These are phyloP conservation scores for Apis florea DNA, from an alignment of 1,140 invertebrate genomes.

Conservation along the genomic window DNA sequence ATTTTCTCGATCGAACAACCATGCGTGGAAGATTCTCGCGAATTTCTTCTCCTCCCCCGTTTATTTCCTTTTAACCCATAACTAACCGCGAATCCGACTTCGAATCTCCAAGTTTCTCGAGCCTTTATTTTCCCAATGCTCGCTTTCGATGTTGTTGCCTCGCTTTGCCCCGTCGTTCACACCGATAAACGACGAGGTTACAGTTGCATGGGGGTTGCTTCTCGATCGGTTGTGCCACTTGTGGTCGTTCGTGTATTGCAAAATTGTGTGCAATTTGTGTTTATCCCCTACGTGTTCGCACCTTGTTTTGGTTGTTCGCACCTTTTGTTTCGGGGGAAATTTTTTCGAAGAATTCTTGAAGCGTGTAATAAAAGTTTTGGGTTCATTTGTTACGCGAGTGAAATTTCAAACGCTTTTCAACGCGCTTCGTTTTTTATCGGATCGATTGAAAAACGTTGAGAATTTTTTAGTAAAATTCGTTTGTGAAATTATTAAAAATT, in stretches of 20 bases:
- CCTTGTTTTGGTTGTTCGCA: neutral
- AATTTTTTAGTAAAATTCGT: no score
- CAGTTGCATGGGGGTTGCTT: neutral
- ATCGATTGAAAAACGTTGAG: no score
- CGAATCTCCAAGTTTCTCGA: neutral
- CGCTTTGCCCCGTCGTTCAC: neutral
- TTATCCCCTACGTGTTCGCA: neutral
- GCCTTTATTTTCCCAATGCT: neutral
- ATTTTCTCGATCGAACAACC: no score
- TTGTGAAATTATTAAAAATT: no score
- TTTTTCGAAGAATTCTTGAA: neutral
- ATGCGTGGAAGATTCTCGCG: neutral
- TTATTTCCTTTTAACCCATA: neutral
- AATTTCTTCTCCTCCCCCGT: neutral
- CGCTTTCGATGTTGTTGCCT: conserved; percentile 15
- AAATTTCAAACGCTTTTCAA: no score
- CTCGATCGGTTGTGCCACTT: neutral
- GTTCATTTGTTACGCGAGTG: no score
- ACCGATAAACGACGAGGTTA: neutral
- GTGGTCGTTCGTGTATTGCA: neutral
- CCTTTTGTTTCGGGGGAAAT: neutral
- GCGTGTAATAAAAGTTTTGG: no score
- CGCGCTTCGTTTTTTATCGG: no score
- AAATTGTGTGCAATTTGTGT: neutral
- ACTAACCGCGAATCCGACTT: neutral